A percentile compares a stretch with the other conserved stretches of the same genome.
Conservation (phyloP, 2,888 invertebrate species). For the Dolomedes plantarius region DNA sequence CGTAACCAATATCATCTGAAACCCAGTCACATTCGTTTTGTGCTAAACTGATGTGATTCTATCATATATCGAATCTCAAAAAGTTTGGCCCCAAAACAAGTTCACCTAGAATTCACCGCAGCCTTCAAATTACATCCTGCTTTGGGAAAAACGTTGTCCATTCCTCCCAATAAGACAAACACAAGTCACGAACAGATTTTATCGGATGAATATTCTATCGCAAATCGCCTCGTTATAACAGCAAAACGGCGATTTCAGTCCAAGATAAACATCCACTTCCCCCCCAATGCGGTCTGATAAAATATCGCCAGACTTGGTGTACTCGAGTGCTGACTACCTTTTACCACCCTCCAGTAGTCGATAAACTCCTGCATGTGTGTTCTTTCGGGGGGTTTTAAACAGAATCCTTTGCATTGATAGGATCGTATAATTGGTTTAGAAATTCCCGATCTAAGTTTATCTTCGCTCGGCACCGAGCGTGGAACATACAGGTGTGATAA, state of each 20-base stretch:
- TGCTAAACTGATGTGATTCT: too few species aligned
- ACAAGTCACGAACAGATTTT: constrained; percentile 7
- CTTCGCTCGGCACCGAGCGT: neutral
- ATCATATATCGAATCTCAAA: neutral
- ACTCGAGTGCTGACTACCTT: neutral
- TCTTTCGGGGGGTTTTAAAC: neutral
- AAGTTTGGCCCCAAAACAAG: neutral
- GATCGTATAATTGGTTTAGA: constrained; percentile 20
- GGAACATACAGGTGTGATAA: neutral
- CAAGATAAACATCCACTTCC: constrained; percentile 7
- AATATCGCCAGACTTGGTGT: neutral
- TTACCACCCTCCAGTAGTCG: neutral
- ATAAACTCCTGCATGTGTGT: neutral
- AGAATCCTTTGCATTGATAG: neutral
- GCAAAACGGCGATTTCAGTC: constrained; percentile 8
- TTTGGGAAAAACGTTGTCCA: neutral
- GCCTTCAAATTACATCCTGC: neutral
- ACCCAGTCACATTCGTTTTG: too few species aligned
- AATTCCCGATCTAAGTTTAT: neutral
- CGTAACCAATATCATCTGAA: too few species aligned
- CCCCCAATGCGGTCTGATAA: neutral
- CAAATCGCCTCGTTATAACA: constrained; percentile 17
- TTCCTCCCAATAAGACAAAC: constrained; percentile 17
- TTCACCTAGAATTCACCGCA: neutral
- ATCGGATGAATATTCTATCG: neutral